A percentile compares a stretch with the other conserved stretches of the same genome.
Evolutionary conservation across 2,113 vertebrate species (phyloP).

Genomic region (Ctenodactylus gundi): DNA sequence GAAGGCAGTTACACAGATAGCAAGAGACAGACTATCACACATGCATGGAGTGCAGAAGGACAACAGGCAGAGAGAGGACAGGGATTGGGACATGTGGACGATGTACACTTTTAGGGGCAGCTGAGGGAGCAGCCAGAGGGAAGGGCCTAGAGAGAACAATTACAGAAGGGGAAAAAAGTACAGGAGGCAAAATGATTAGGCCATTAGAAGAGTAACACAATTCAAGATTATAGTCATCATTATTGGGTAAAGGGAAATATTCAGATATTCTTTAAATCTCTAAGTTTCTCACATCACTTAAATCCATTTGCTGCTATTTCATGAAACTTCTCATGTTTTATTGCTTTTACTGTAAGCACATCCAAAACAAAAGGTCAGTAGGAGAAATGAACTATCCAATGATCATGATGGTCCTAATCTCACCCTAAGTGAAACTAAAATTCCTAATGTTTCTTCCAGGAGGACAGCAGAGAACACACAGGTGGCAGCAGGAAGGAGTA

Average conservation of each 20-base stretch:
- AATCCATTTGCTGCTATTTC: background rate
- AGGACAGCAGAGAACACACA: background rate
- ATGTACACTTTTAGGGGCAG: background rate
- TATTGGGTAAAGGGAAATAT: background rate
- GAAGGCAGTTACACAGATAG: background rate
- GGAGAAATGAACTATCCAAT: background rate
- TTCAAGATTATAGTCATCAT: background rate
- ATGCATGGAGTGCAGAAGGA: background rate
- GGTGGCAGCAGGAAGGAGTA: background rate
- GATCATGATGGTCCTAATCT: background rate
- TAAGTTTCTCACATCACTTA: background rate
- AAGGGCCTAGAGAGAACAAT: background rate
- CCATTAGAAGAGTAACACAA: constrained; percentile 11
- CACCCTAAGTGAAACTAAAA: background rate
- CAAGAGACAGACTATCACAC: background rate
- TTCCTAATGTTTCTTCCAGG: background rate
- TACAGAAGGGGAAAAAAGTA: background rate
- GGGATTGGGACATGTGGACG: background rate
- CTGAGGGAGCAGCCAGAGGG: background rate
- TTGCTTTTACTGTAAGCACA: background rate
- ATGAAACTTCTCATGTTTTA: background rate
- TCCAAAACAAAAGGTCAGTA: background rate
- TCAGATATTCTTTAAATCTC: background rate
- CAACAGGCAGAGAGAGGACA: background rate
- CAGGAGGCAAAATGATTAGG: background rate